Evolutionary conservation across 2,797 vertebrate genomes (phyloP), one percentile per base, ranked within the genome.

Genomic region (Eleutherodactylus coqui): DNA sequence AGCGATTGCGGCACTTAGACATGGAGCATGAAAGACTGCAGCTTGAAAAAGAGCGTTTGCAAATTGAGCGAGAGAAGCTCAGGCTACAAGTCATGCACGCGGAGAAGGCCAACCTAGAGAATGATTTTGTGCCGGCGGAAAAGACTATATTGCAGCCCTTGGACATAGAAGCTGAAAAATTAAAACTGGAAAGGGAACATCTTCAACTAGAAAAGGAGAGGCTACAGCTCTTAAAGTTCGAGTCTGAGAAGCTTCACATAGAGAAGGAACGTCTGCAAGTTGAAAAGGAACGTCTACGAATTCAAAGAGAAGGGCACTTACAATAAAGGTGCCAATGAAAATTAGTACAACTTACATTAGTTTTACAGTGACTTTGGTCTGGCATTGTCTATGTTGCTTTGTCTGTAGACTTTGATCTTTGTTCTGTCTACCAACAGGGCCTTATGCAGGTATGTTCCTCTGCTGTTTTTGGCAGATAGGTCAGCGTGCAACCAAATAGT

Each of bases 261-360:
- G 97, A 98, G 90, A 96, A 97, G 92, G 96, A 98, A 55, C 96
- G 96, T 80, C 94, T 97, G 62, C 96, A 97, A 90, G 96, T 98
- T 89, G 97, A 98, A 91, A 97, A 97, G 85, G 97, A 98, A 87
- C 96, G 96, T 87, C 94, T 96, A 89, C 91, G 95, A 72, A 95
- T 96, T 90, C 96, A 96, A 88, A 94, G 96, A 87, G 96, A 96
- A 83, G 96, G 94, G 36, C 95, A 94, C 84, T 82, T 95, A 89
- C 94, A 93, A 90, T 95, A 90, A 94, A 69, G 3, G 1, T 34
- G 41, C 76, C 38, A 24, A 0, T 0, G 16, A 19, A 21, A 16
- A 45, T n/a, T 73, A 73, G 69, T 69, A 43, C 0, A 5, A 21
- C n/a, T 69, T 78, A 8, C 47, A 77, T 67, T 62, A 85, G 89